phyloP scores from a whole-genome alignment of 92 coral and sea anemone genomes.

The Desmophyllum pertusum region DNA sequence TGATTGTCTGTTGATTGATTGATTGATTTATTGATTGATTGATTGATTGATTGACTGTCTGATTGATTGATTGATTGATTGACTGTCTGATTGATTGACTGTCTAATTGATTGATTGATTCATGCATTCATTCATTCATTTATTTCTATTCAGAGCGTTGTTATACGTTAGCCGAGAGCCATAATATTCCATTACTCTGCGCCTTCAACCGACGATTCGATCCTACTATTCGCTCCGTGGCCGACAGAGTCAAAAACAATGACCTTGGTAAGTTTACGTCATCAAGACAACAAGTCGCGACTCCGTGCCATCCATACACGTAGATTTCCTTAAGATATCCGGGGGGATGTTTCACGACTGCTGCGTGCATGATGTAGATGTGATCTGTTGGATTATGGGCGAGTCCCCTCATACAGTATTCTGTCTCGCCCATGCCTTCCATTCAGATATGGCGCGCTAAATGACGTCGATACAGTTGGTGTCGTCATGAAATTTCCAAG shows the following conservation, averaged over 20 bases:
- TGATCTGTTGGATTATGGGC: constrained; percentile 73
- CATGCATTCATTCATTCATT: background rate
- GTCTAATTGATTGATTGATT: background rate
- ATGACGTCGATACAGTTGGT: constrained; percentile 86
- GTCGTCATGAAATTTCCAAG: constrained; percentile 90
- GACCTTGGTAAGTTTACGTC: constrained; percentile 77
- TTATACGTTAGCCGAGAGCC: constrained; percentile 78
- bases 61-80: background rate
- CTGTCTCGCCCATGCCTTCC: constrained; percentile 83
- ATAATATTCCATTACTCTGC: constrained; percentile 68
- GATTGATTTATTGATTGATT: background rate
- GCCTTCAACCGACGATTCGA: constrained; percentile 96
- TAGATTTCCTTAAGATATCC: constrained; percentile 70
- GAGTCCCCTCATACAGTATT: constrained; percentile 82
- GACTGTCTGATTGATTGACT: background rate
- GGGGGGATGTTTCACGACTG: constrained; percentile 90
- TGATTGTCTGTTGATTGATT: no score
- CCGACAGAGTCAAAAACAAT: constrained; percentile 57
- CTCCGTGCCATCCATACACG: constrained; percentile 68
- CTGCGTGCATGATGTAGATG: constrained; percentile 88
- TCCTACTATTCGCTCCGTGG: constrained; percentile 65
- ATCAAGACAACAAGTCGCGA: constrained; percentile 88
- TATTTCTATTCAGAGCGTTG: constrained; percentile 58
- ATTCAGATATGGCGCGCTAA: constrained; percentile 59
- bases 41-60: background rate